Conservation (phyloP, 2,113 vertebrate genomes). For the Gadus macrocephalus region DNA sequence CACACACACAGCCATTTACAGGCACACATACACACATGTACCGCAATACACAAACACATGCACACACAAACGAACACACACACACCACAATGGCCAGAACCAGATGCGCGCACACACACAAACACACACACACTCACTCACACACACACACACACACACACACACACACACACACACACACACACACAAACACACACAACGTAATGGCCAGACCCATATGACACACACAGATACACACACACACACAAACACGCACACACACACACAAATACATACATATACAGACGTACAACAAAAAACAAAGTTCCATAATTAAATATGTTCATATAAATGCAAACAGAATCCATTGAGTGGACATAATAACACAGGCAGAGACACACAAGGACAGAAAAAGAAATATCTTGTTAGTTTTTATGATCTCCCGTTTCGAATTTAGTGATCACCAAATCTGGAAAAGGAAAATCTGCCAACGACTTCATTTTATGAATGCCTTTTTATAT, state of each 20-base stretch:
- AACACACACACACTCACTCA: too few species aligned
- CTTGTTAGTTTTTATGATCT: neutral
- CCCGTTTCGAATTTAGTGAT: too few species aligned
- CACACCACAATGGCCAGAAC: neutral
- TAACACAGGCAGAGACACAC: constrained; percentile 14
- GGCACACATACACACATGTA: too few species aligned
- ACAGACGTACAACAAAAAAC: constrained; percentile 15
- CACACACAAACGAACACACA: neutral
- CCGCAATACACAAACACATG: too few species aligned
- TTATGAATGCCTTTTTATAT: too few species aligned
- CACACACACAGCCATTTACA: too few species aligned
- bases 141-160: too few species aligned
- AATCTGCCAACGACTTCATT: too few species aligned
- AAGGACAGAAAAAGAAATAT: neutral
- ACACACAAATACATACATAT: constrained; percentile 6
- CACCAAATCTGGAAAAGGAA: too few species aligned
- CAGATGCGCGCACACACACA: too few species aligned
- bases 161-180: neutral
- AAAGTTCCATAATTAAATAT: constrained; percentile 2
- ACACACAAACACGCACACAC: constrained; percentile 9
- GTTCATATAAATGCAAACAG: neutral
- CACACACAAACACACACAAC: neutral
- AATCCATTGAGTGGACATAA: constrained; percentile 5
- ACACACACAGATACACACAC: constrained; percentile 17
- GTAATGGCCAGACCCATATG: too few species aligned